Percentiles rank a stretch among this genome's conserved stretches.
Evolutionary conservation across 1,140 invertebrate species (phyloP).

Genomic region (Drosophila prosaltans): DNA sequence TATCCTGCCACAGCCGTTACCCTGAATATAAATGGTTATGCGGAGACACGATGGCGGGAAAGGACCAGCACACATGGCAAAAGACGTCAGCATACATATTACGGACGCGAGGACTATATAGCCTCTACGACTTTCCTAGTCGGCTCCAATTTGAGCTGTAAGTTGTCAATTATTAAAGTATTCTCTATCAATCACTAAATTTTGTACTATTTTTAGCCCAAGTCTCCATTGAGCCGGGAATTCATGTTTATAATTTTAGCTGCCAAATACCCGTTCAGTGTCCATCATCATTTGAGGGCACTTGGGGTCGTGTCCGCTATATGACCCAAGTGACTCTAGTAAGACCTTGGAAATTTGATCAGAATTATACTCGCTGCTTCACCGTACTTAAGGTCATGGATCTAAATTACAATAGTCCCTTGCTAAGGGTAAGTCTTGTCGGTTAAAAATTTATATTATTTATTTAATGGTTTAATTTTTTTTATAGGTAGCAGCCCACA

Average conservation of each 20-base stretch:
- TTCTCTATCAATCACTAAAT: slow-evolving; percentile 4
- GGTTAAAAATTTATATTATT: neutral
- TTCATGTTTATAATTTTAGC: slow-evolving; percentile 86
- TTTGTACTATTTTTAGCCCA: slow-evolving; percentile 35
- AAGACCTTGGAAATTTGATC: slow-evolving; percentile 90
- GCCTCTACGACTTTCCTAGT: slow-evolving; percentile 66
- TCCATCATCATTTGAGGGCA: slow-evolving; percentile 89
- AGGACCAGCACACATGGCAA: slow-evolving; percentile 33
- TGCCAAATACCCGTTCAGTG: slow-evolving; percentile 85
- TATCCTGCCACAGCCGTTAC: slow-evolving; percentile 47
- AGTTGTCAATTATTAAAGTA: slow-evolving; percentile 55
- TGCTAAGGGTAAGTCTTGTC: slow-evolving; percentile 49
- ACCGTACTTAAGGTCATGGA: slow-evolving; percentile 89
- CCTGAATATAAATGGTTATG: slow-evolving; percentile 66
- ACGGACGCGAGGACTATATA: slow-evolving; percentile 75
- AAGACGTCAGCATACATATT: slow-evolving; percentile 30
- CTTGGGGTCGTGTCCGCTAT: slow-evolving; percentile 87
- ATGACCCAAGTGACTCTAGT: slow-evolving; percentile 87
- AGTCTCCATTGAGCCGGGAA: slow-evolving; percentile 82
- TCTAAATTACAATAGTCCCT: slow-evolving; percentile 85
- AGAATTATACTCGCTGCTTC: slow-evolving; percentile 88
- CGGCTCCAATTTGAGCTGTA: slow-evolving; percentile 64
- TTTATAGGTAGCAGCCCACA: slow-evolving; percentile 49
- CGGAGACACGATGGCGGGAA: slow-evolving; percentile 62
- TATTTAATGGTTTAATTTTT: neutral